Evolutionary conservation across 2,888 invertebrate genomes (phyloP), one percentile per base, ranked within the genome.

Genomic region (Lochmaea capreae): DNA sequence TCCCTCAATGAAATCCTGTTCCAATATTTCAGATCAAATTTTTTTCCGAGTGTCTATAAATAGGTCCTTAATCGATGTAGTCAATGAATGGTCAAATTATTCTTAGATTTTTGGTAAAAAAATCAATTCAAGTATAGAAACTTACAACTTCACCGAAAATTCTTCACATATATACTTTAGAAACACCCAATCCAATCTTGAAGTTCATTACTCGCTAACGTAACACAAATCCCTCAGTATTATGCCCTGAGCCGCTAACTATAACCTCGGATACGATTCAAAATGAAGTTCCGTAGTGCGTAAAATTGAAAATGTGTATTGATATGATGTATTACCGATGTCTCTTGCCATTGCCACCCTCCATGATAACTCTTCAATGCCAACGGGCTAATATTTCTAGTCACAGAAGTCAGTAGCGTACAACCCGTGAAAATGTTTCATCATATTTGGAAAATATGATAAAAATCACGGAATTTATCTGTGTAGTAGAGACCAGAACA

Each of bases 281-380:
- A 81, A 82, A 81, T 79, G 82, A 80, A 78, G 78, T 78, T 81
- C 80, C 81, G 79, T 81, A 80, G 82, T 80, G 83, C 84, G 84
- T 83, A 83, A 84, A 84, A 84, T 84, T 84, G 84, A 83, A 84
- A 84, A 82, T 80, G 81, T 82, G 80, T 79, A 82, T 79, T 76
- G 82, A 82, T 82, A 83, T 83, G 84, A 83, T 81, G 81, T 81
- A 83, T 83, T 79, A 78, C 77, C 79, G 74, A 79, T 77, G 79
- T 78, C 77, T 79, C 72, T 68, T 68, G 73, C 73, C 75, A 72
- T 77, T 65, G 54, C 62, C 52, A 61, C 66, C 76, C 73, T 71
- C 49, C 65, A 33, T 71, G 73, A 77, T 69, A 75, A 75, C 75
- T 73, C 75, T 68, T 66, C 70, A 66, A 54, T 46, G 70, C 65